Percentiles rank a stretch among this genome's conserved stretches.
Evolutionary conservation across 2,888 invertebrate species (phyloP).

Genomic region (Octonoba sinensis): DNA sequence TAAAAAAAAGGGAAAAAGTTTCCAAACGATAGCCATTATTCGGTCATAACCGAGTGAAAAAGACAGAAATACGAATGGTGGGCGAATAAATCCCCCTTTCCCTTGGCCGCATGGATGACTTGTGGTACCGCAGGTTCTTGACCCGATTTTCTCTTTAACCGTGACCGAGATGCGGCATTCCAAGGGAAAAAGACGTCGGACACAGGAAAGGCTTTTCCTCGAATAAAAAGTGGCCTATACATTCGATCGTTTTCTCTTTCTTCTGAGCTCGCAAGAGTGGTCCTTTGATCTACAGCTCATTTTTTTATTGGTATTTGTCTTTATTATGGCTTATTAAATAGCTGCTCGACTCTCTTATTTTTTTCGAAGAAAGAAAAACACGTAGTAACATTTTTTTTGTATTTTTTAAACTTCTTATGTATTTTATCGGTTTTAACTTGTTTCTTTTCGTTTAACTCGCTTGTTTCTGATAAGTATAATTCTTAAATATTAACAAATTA

Average conservation of each 20-base stretch:
- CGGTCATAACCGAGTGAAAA: constrained; percentile 21
- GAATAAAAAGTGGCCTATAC: constrained; percentile 6
- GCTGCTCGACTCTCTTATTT: neutral
- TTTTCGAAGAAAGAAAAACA: neutral
- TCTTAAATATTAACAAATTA: too few relatives aligned
- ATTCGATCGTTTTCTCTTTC: neutral
- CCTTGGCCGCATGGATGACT: constrained; percentile 41
- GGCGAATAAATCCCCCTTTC: constrained; percentile 26
- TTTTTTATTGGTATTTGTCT: neutral
- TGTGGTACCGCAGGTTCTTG: constrained; percentile 52
- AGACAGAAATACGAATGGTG: neutral
- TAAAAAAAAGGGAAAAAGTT: neutral
- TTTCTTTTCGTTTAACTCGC: too few relatives aligned
- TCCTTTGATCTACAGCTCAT: neutral
- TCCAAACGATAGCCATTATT: constrained; percentile 12
- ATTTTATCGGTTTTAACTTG: too few relatives aligned
- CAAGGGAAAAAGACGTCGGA: constrained; percentile 4
- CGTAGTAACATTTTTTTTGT: too few relatives aligned
- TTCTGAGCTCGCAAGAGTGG: neutral
- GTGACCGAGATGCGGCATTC: constrained; percentile 59
- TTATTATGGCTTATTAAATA: neutral
- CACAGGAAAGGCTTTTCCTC: constrained; percentile 19
- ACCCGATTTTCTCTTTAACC: constrained; percentile 56
- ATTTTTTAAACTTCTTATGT: too few relatives aligned
- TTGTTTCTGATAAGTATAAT: too few relatives aligned